Conservation (phyloP, 1,140 invertebrate genomes). For the honey bee (Apis mellifera) region Amel_HAv3.1 CM009945.2:7265001-7265500, state of each 20-base stretch:
- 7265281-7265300: slow-evolving; percentile 13
- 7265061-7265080: too few species aligned
- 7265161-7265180: background rate
- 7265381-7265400: too few species aligned
- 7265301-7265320: background rate
- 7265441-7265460: slow-evolving; percentile 90
- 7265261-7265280: slow-evolving; percentile 3
- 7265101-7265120: background rate
- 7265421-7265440: slow-evolving; percentile 90
- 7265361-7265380: background rate
- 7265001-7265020: too few species aligned
- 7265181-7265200: slow-evolving; percentile 7
- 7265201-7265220: background rate
- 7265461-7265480: slow-evolving; percentile 86
- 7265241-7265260: slow-evolving; percentile 44
- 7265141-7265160: background rate
- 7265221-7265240: slow-evolving; percentile 1
- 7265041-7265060: too few species aligned
- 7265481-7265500: slow-evolving; percentile 91
- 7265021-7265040: too few species aligned
- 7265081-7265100: background rate
- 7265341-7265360: background rate
- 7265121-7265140: background rate
- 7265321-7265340: slow-evolving; percentile 27
- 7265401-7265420: slow-evolving; percentile 64